Percentiles rank a stretch among this genome's conserved stretches.
These are phyloP conservation scores for Microctonus aethiopoides DNA, from an alignment of 2,888 invertebrate species.

Conservation along the genomic window DNA sequence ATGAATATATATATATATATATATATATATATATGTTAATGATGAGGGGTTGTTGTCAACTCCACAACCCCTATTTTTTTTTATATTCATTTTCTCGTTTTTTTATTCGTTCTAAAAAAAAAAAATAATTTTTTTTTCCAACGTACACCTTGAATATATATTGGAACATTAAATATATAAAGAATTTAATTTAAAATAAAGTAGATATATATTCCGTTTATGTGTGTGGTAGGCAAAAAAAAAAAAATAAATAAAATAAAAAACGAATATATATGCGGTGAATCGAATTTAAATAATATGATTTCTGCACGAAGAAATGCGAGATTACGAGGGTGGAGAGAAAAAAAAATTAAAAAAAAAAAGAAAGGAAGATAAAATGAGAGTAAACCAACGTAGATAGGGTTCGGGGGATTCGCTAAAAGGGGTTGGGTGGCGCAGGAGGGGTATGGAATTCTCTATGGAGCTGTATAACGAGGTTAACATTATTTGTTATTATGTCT, in stretches of 20 bases:
- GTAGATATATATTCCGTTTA: neutral
- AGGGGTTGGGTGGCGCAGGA: slow-evolving; percentile 3
- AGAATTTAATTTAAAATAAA: slow-evolving; percentile 4
- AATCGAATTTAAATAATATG: slow-evolving; percentile 35
- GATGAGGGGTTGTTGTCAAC: neutral
- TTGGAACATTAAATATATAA: neutral
- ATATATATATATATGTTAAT: neutral
- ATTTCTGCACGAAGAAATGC: slow-evolving; percentile 25
- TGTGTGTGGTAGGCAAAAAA: neutral
- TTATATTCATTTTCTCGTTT: no score
- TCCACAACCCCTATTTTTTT: neutral
- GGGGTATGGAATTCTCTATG: slow-evolving; percentile 27
- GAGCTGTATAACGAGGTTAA: slow-evolving; percentile 33
- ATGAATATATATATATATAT: no score
- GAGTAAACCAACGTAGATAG: slow-evolving; percentile 25
- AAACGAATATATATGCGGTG: slow-evolving; percentile 12
- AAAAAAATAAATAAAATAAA: slow-evolving; percentile 3
- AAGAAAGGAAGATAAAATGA: slow-evolving; percentile 23
- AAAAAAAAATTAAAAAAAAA: slow-evolving; percentile 18
- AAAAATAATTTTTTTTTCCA: neutral
- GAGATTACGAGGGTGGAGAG: slow-evolving; percentile 25
- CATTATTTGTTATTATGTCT: slow-evolving; percentile 38
- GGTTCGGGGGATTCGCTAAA: neutral
- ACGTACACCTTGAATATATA: neutral
- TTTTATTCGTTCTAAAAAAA: neutral